phyloP scores from a whole-genome alignment of 2,888 invertebrate genomes.

The Tortricodes alternella region DNA sequence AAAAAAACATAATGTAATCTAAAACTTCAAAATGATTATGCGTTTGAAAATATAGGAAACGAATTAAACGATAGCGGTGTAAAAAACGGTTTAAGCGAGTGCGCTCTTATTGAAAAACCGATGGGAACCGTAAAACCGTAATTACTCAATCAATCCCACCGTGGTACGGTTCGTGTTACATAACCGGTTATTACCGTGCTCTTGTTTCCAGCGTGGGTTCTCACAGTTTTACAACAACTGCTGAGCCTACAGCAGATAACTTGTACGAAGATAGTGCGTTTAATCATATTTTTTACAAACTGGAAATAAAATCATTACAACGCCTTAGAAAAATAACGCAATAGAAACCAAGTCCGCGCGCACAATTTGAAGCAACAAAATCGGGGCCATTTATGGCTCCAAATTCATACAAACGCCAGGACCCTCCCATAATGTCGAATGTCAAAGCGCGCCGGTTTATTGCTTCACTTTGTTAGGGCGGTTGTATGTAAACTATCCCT shows the following conservation, averaged over 20 bases:
- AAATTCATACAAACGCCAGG: too few relatives aligned
- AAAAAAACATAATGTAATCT: too few relatives aligned
- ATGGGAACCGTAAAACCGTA: constrained; percentile 54
- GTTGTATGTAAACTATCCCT: too few relatives aligned
- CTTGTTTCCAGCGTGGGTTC: constrained; percentile 59
- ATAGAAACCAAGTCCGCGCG: too few relatives aligned
- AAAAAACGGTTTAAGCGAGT: constrained; percentile 19
- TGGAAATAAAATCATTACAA: too few relatives aligned
- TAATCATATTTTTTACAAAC: neutral
- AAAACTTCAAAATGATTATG: too few relatives aligned
- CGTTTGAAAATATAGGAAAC: constrained; percentile 4
- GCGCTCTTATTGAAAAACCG: constrained; percentile 44
- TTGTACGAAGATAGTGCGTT: neutral
- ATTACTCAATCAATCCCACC: constrained; percentile 66
- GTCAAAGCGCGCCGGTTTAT: too few relatives aligned
- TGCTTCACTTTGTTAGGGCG: too few relatives aligned
- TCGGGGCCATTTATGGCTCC: too few relatives aligned
- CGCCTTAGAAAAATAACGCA: too few relatives aligned
- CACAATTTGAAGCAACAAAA: too few relatives aligned
- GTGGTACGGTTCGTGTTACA: constrained; percentile 56
- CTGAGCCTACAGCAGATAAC: neutral
- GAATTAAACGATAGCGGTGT: constrained; percentile 7
- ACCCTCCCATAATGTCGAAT: too few relatives aligned
- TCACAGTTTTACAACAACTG: constrained; percentile 60
- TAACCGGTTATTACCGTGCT: constrained; percentile 66